Conservation (phyloP, 2,797 vertebrate species). For the Sciurus carolinensis region DNA sequence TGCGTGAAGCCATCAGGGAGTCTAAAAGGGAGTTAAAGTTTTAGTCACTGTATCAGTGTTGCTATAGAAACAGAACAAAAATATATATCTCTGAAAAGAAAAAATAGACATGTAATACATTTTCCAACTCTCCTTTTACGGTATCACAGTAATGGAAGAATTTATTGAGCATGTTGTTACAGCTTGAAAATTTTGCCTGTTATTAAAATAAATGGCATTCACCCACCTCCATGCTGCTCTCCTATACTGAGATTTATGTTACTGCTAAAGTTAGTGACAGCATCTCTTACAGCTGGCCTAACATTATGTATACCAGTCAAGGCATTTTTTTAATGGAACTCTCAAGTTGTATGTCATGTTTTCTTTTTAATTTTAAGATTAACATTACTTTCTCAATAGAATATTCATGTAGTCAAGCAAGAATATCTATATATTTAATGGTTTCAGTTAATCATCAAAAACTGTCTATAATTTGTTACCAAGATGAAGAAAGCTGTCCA, state of each 20-base stretch:
- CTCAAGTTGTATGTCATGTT: conserved; percentile 8
- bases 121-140: conserved; percentile 73
- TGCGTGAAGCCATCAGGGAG: conserved; percentile 99
- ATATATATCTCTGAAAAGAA: conserved; percentile 80
- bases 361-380: conserved; percentile 57
- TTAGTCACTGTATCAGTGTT: conserved; percentile 82
- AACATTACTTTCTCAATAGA: conserved; percentile 16
- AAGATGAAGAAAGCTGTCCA: not conserved
- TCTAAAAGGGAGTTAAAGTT: conserved; percentile 89
- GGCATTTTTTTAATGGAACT: conserved; percentile 2
- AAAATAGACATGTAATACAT: conserved; percentile 78
- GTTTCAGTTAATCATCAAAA: conserved; percentile 11
- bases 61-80: conserved; percentile 85
- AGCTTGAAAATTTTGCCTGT: conserved; percentile 58
- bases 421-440: not conserved
- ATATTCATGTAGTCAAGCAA: conserved; percentile 7
- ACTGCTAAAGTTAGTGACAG: not conserved
- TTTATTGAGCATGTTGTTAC: conserved; percentile 72
- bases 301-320: not conserved
- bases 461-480: not conserved
- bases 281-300: conserved; percentile 22
- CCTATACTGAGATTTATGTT: conserved; percentile 47
- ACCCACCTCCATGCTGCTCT: not conserved
- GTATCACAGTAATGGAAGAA: conserved; percentile 75
- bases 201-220: conserved; percentile 78